Base-by-base conservation (phyloP, 37 sponge, comb jelly and placozoan genomes). In the Tethya wilhelma region DNA sequence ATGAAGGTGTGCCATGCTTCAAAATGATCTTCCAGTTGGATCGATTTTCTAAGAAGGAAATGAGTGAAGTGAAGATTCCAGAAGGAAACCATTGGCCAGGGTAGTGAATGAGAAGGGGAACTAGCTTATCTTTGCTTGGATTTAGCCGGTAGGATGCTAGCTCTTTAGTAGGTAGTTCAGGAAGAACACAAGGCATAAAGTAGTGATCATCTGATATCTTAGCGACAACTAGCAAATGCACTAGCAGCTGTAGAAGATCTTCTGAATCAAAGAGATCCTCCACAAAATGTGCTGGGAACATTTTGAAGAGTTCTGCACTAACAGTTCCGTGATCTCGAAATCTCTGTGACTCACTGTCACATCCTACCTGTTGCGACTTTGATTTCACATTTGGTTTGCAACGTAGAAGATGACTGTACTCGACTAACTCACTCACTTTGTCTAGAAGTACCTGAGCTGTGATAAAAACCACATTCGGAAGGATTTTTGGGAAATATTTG, bases 51-150 rank as follows among this genome's bases (percentile, higher is more conserved):
- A n/a, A n/a, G n/a, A n/a, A n/a, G n/a, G n/a, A n/a, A n/a, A n/a
- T n/a, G n/a, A n/a, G n/a, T n/a, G n/a, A n/a, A n/a, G n/a, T n/a
- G n/a, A n/a, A n/a, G n/a, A n/a, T n/a, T n/a, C n/a, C n/a, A n/a
- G n/a, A n/a, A n/a, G n/a, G n/a, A n/a, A n/a, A n/a, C n/a, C 70
- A 69, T 9, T 49, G 53, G 9, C 53, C 53, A 49, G 53, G 53
- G 53, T 19, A 49, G 53, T 14, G 14, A 49, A 49, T 49, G 14
- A 49, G 53, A 14, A 49, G 14, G 9, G 53, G 53, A 9, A 19
- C 53, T 49, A 49, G n/a, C n/a, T n/a, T n/a, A n/a, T n/a, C n/a
- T n/a, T n/a, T n/a, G n/a, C n/a, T 49, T 49, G 53, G 14, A 49
- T 9, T 49, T 9, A 19, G 14, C 9, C 9, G 9, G 14, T 49